phyloP scores from a whole-genome alignment of 2,797 vertebrate genomes.

The Hafferia zeledoni region DNA sequence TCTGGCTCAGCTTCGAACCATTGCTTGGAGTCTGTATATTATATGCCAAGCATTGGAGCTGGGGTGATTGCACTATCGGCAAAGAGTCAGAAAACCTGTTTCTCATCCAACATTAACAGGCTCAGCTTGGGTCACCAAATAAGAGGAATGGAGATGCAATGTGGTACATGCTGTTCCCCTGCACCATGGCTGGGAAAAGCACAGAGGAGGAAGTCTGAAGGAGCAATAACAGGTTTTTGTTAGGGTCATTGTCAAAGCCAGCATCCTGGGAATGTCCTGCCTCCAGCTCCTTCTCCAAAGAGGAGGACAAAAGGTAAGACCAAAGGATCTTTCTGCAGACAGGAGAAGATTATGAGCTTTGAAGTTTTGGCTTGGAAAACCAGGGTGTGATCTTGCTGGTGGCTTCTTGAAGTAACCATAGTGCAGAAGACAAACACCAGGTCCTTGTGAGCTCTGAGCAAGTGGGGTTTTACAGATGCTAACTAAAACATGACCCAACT shows the following conservation, averaged over 20 bases:
- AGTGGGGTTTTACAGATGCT: rapidly evolving
- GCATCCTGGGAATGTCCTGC: not conserved
- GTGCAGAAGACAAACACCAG: not conserved
- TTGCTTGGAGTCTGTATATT: not conserved
- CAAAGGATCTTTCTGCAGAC: rapidly evolving
- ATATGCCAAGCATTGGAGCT: not conserved
- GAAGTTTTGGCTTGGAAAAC: not conserved
- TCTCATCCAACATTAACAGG: not conserved
- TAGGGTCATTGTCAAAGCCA: not conserved
- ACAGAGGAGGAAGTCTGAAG: not conserved
- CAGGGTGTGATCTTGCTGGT: not conserved
- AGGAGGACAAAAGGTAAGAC: not conserved
- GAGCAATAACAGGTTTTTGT: not conserved
- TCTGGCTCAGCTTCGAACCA: not conserved
- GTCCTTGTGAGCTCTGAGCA: rapidly evolving
- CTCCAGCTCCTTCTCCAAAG: not conserved
- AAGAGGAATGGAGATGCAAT: not conserved
- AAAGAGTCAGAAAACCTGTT: not conserved
- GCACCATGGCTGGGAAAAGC: not conserved
- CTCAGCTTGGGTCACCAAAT: not conserved
- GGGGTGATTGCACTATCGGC: rapidly evolving
- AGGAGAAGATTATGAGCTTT: not conserved
- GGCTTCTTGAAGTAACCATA: not conserved
- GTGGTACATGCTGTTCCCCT: not conserved
- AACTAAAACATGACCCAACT: not conserved